Base-by-base conservation (phyloP, 1,140 invertebrate genomes). In the Cyphomyrmex costatus region DNA sequence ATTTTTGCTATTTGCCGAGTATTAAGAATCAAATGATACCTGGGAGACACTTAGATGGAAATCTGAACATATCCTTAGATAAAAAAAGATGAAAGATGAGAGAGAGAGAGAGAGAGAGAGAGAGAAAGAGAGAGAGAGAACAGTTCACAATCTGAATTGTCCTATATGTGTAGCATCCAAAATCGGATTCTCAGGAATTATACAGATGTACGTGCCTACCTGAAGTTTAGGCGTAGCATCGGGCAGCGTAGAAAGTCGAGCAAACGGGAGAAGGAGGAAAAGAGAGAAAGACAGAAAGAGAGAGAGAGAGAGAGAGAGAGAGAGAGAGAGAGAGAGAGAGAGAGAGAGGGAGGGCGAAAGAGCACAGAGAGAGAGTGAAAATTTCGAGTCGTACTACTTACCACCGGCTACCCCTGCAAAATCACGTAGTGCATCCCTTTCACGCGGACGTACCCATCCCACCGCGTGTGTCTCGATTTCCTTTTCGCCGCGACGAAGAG, bases 401-500 rank as follows among this genome's bases (percentile, higher is more conserved):
- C 46, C 49, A 27, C 61, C 51, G 58, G 42, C 30, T 33, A 70
- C 12, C 79, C 27, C 51, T 53, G 51, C 14, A 68, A 65, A 70
- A 74, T 83, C 36, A 36, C 27, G 36, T 27, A 85, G 63, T 71
- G 85, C 83, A 86, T 87, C 65, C 88, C 87, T 86, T 42, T 89
- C 70, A 89, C 77, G 56, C 65, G 84, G 79, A 71, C 61, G 74
- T 76, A 30, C 16, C 56, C 88, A 89, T 89, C 14, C 36, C 33
- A 5, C 51, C 8, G 36, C 16, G 60, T 56, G 53, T 8, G n/a
- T 36, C 36, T 24, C 66, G 56, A 46, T 60, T 82, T 73, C 36
- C 33, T 30, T 27, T 73, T 58, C 33, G 63, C 14, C 51, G 36
- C 19, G 53, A 49, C 42, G 65, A 68, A 21, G 24, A 16, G n/a